A percentile compares a stretch with the other conserved stretches of the same genome.
Conservation (phyloP, 2,797 vertebrate genomes). For the Trematomus bernacchii region DNA sequence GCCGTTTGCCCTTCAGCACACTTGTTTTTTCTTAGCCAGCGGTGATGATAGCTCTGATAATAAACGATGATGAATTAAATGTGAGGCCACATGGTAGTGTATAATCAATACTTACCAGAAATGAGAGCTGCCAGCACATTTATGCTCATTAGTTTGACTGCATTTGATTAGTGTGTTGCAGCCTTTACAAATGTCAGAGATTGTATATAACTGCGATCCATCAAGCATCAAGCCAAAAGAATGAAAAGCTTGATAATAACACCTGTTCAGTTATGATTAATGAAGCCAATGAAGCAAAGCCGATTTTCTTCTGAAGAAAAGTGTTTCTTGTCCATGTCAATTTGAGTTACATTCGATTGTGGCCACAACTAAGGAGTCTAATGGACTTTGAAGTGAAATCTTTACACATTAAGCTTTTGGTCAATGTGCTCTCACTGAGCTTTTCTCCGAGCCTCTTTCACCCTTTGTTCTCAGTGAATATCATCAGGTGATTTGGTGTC, state of each 20-base stretch:
- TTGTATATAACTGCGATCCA: constrained; percentile 52
- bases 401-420: constrained; percentile 20
- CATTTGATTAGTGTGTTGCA: constrained; percentile 60
- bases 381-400: constrained; percentile 33
- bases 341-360: constrained; percentile 39
- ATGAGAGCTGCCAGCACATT: constrained; percentile 50
- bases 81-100: constrained; percentile 41
- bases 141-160: constrained; percentile 71
- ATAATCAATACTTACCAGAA: constrained; percentile 72
- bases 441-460: constrained; percentile 25
- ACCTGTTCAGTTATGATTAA: constrained; percentile 46
- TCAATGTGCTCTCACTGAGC: constrained; percentile 27
- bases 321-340: constrained; percentile 24
- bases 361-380: constrained; percentile 24
- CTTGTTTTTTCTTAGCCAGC: constrained; percentile 20
- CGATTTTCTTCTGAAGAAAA: constrained; percentile 10
- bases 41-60: constrained; percentile 43
- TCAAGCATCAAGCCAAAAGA: constrained; percentile 51
- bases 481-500: constrained; percentile 61
- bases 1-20: constrained; percentile 34
- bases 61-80: constrained; percentile 55
- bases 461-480: constrained; percentile 50
- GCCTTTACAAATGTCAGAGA: constrained; percentile 43
- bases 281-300: constrained; percentile 13
- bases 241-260: constrained; percentile 30